Evolutionary conservation across 2,797 vertebrate genomes (phyloP).

Genomic region (Melanotaenia maccullochi): DNA sequence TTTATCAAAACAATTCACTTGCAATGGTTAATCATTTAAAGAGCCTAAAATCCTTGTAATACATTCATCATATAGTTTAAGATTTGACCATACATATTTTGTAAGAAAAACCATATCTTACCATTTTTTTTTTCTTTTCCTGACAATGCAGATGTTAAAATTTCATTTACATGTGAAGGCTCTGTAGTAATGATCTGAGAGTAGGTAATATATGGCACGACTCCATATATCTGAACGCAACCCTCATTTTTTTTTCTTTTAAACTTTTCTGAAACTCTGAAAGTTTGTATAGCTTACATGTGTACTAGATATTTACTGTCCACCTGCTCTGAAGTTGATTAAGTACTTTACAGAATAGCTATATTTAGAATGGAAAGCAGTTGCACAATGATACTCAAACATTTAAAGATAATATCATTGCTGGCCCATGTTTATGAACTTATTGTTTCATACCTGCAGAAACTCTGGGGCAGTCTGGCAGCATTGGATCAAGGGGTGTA

Average conservation of each 20-base stretch:
- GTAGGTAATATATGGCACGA: neutral
- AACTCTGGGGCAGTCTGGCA: constrained; percentile 93
- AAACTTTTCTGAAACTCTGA: constrained; percentile 3
- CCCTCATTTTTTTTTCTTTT: neutral
- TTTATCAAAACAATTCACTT: neutral
- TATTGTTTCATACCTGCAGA: constrained; percentile 90
- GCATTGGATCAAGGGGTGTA: constrained; percentile 92
- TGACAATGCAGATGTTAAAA: neutral
- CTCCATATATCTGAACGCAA: neutral
- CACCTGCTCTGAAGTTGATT: neutral
- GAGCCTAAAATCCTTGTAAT: neutral
- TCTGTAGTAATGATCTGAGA: too few relatives aligned
- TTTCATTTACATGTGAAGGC: neutral
- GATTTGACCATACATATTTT: neutral
- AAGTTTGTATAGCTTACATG: neutral
- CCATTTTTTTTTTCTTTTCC: neutral
- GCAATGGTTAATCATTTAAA: neutral
- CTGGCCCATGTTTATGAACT: constrained; percentile 6
- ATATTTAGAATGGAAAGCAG: neutral
- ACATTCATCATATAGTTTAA: neutral
- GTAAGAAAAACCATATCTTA: neutral
- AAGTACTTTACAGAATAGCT: neutral
- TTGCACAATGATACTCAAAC: neutral
- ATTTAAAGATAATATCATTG: neutral
- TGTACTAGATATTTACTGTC: neutral